Base-by-base conservation (phyloP, 1,140 invertebrate genomes). In the Globodera rostochiensis region DNA sequence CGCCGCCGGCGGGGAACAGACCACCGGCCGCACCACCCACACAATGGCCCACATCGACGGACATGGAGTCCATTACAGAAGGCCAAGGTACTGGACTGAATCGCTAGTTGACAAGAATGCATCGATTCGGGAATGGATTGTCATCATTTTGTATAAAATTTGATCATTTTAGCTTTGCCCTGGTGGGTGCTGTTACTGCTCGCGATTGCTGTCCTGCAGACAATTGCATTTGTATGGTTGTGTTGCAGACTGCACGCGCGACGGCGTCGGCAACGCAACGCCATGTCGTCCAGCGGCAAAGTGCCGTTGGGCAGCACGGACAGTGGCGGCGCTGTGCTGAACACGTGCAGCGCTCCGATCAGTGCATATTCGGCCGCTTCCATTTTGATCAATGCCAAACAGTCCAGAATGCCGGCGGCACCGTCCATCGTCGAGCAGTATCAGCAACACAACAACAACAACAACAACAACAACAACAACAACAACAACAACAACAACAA, bases 101-200 rank as follows among this genome's bases (percentile, higher is more conserved):
- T 45, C n/a, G n/a, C n/a, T n/a, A n/a, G n/a, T 0, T n/a, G 7
- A 19, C n/a, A 78, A 1, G 3, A 8, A 8, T 57, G 66, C 19
- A 74, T 57, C 50, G 50, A 13, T 53, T 7, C 50, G 11, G 50
- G 50, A 13, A 53, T 53, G 50, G 50, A 36, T 36, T 36, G 36
- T 36, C 36, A 1, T 36, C 1, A 36, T 36, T n/a, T 36, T 36
- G 36, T 36, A 2, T 36, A 36, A 36, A 36, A 36, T 36, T 36
- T 36, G 36, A 36, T 73, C n/a, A 25, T 25, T 64, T 11, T 36
- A 71, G 69, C 53, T 5, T 25, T 80, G 6, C 80, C 80, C 64
- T 82, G 80, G 80, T 82, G 80, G 80, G 82, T 84, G 19, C 70
- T 83, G 36, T n/a, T 82, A 19, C 82, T 82, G 45, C 50, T 82